These are phyloP conservation scores for Lycopodina hypogea DNA, from an alignment of 37 sponge, comb jelly and placozoan genomes.

Conservation along the genomic window DNA sequence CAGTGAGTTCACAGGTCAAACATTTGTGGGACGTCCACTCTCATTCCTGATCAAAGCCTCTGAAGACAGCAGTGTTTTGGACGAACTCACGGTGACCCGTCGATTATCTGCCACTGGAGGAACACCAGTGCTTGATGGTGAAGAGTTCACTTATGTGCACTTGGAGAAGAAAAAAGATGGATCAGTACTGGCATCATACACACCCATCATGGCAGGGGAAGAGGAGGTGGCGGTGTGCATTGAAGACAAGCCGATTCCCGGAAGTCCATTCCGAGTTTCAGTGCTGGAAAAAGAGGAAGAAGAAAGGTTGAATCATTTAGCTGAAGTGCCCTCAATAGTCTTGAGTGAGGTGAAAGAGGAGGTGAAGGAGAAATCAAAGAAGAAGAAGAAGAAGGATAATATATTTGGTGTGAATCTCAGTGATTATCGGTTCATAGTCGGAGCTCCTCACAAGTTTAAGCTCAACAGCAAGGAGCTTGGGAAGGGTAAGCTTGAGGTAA, in stretches of 20 bases:
- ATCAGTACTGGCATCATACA: slow-evolving; percentile 27
- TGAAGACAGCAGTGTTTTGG: slow-evolving; percentile 22
- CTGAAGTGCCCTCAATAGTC: background rate
- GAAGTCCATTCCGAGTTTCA: slow-evolving; percentile 52
- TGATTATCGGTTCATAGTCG: slow-evolving; percentile 48
- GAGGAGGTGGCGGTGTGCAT: slow-evolving; percentile 26
- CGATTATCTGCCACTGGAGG: background rate
- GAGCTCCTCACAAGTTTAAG: slow-evolving; percentile 54
- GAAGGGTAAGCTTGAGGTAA: slow-evolving; percentile 22
- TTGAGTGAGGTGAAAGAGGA: background rate
- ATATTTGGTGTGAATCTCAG: slow-evolving; percentile 58
- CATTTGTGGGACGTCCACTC: slow-evolving; percentile 32
- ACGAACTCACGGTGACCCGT: slow-evolving; percentile 19
- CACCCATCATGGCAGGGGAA: slow-evolving; percentile 31
- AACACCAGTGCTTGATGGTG: background rate
- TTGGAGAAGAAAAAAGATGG: slow-evolving; percentile 43
- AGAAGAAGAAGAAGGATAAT: background rate
- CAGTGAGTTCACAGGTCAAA: background rate
- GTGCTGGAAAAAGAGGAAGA: slow-evolving; percentile 14
- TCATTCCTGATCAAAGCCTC: slow-evolving; percentile 38
- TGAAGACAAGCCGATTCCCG: slow-evolving; percentile 34
- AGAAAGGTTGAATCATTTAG: background rate
- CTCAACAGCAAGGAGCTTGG: slow-evolving; percentile 77
- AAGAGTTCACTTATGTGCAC: background rate
- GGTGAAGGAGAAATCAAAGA: too few species aligned